phyloP scores from a whole-genome alignment of 2,888 invertebrate genomes.

The Diogma glabrata region DNA sequence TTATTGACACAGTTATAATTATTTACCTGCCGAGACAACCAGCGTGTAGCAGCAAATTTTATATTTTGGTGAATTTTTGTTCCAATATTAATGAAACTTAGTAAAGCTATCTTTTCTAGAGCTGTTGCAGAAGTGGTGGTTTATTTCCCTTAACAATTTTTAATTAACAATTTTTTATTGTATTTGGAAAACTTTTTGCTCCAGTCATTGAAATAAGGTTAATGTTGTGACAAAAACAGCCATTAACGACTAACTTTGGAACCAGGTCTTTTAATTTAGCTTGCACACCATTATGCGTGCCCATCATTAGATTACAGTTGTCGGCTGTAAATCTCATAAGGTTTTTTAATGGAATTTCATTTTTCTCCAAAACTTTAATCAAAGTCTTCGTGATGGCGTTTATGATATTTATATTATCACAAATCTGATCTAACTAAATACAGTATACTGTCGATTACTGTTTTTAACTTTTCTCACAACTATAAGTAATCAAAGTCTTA shows the following conservation, averaged over 20 bases:
- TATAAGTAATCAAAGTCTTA: no score
- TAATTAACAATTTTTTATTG: background rate
- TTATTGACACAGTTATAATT: background rate
- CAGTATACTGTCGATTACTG: no score
- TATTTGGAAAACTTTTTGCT: background rate
- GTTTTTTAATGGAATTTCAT: no score
- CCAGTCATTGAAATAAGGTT: background rate
- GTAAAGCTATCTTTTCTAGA: background rate
- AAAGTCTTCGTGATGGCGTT: no score
- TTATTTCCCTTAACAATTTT: slow-evolving; percentile 7
- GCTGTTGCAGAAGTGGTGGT: slow-evolving; percentile 9
- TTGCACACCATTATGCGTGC: slow-evolving; percentile 11
- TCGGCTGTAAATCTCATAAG: no score
- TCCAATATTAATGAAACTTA: background rate
- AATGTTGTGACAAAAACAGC: slow-evolving; percentile 6
- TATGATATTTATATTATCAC: no score
- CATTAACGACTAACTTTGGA: background rate
- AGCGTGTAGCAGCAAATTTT: background rate
- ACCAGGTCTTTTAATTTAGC: slow-evolving; percentile 12
- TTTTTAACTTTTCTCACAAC: no score
- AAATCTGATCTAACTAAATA: no score
- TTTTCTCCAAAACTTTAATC: slow-evolving; percentile 13
- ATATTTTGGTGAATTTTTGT: slow-evolving; percentile 4
- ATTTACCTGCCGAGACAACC: background rate
- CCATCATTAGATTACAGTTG: slow-evolving; percentile 17